Evolutionary conservation across 2,888 invertebrate species (phyloP).

Genomic region (Drosophila formosana): DNA sequence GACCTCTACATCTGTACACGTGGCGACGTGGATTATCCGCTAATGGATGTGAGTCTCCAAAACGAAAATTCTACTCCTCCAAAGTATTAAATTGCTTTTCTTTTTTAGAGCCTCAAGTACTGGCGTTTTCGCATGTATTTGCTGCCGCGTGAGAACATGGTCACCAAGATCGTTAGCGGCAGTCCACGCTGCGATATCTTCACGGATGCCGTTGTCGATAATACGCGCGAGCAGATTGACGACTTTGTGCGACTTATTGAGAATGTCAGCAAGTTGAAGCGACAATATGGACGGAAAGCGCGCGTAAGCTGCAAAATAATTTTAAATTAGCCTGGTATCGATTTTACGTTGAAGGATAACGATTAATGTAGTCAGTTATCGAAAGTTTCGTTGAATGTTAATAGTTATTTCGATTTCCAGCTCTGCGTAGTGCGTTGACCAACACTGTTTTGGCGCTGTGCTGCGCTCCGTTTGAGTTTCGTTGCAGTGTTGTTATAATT

Average conservation of each 20-base stretch:
- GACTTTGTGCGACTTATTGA: conserved; percentile 94
- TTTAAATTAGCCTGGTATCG: conserved; percentile 17
- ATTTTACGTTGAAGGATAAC: conserved; percentile 19
- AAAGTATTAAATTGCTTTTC: not conserved
- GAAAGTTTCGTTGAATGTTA: conserved; percentile 26
- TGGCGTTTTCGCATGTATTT: conserved; percentile 97
- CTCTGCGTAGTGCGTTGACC: conserved; percentile 20
- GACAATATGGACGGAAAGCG: conserved; percentile 90
- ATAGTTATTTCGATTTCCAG: conserved; percentile 36
- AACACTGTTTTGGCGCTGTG: conserved; percentile 8
- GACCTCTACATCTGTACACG: conserved; percentile 98
- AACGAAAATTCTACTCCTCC: not conserved
- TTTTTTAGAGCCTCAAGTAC: conserved; percentile 91
- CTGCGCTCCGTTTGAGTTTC: not conserved
- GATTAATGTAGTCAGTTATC: conserved; percentile 11
- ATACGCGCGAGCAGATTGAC: conserved; percentile 88
- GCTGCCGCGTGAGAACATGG: conserved; percentile 92
- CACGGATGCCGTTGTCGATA: conserved; percentile 86
- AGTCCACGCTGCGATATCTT: conserved; percentile 93
- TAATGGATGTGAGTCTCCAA: conserved; percentile 90
- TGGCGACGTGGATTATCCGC: conserved; percentile 95
- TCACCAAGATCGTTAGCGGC: conserved; percentile 91
- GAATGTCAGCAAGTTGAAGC: conserved; percentile 94
- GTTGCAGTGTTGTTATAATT: conserved; percentile 23
- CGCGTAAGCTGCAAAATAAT: conserved; percentile 88